Evolutionary conservation across 2,888 invertebrate species (phyloP), one percentile per base, ranked within the genome.

Genomic region (Mesorhabditis belari): DNA sequence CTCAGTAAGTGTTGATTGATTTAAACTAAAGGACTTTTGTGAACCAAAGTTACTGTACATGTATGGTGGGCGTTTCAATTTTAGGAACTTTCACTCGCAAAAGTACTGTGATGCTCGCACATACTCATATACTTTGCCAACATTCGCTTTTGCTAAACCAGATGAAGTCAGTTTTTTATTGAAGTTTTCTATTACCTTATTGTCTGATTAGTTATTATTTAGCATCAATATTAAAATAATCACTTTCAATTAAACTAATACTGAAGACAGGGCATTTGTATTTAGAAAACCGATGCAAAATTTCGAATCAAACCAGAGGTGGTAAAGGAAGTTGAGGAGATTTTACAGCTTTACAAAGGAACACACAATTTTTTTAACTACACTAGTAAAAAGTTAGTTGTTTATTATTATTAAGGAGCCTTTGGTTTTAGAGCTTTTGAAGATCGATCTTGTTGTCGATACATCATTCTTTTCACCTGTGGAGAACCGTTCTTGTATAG

Each of bases 321-420:
- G 58, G 80, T 88, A 25, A 84, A 86, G 35, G 84, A 86, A 80
- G 84, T 94, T 0, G 88, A 87, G 75, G 85, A 87, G 28, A 83
- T 89, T 9, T 81, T 98, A 26, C 85, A 86, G 70, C 82, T 86
- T 57, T 95, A 88, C 81, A 86, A 88, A 52, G 87, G 87, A 58
- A 85, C 86, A 0, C 92, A 91, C 80, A 90, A 91, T 82, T 98
- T 89, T 82, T 95, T 95, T 82, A 99, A 98, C 84, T 99, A 93
- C 80, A 98, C 98, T 0, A 89, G 92, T 57, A 90, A 89, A 81
- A 90, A 90, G 91, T 91, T n/a, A n/a, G n/a, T n/a, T n/a, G n/a
- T n/a, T n/a, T n/a, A n/a, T n/a, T n/a, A n/a, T n/a, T n/a, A n/a
- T n/a, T n/a, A n/a, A n/a, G n/a, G n/a, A n/a, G n/a, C n/a, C n/a